phyloP scores from a whole-genome alignment of 2,113 vertebrate genomes.

The Gavia stellata region DNA sequence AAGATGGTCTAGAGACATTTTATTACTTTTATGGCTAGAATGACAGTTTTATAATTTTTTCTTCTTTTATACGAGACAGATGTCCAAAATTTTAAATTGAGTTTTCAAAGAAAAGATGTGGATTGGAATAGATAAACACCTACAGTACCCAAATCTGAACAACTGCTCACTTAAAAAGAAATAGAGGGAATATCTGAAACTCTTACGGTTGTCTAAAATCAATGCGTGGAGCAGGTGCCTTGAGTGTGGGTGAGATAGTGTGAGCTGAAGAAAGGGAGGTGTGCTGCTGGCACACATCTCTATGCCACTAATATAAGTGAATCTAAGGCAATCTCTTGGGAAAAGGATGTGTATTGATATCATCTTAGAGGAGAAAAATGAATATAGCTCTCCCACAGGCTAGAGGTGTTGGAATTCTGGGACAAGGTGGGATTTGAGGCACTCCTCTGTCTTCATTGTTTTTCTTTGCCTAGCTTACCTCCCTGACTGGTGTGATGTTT shows the following conservation, averaged over 20 bases:
- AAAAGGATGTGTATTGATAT: not conserved
- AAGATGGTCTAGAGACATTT: not conserved
- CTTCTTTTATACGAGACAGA: not conserved
- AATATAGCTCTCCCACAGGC: not conserved
- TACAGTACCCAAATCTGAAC: not conserved
- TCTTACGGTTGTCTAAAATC: not conserved
- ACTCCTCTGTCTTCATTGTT: not conserved
- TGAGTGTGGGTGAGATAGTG: fast-evolving
- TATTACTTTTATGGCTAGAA: not conserved
- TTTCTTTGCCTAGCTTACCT: not conserved
- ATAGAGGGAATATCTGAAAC: not conserved
- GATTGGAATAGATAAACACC: not conserved
- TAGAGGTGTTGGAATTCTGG: not conserved
- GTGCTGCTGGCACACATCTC: not conserved
- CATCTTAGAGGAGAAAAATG: not conserved
- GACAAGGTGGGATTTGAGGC: not conserved
- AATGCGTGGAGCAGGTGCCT: not conserved
- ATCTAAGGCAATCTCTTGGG: not conserved
- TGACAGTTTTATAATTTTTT: not conserved
- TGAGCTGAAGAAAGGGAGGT: not conserved
- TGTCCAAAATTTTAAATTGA: not conserved
- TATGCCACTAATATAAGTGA: not conserved
- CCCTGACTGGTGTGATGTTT: not conserved
- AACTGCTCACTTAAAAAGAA: not conserved
- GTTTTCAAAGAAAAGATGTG: not conserved